Evolutionary conservation across 2,888 invertebrate genomes (phyloP).

Genomic region (Cheilosia impressa): DNA sequence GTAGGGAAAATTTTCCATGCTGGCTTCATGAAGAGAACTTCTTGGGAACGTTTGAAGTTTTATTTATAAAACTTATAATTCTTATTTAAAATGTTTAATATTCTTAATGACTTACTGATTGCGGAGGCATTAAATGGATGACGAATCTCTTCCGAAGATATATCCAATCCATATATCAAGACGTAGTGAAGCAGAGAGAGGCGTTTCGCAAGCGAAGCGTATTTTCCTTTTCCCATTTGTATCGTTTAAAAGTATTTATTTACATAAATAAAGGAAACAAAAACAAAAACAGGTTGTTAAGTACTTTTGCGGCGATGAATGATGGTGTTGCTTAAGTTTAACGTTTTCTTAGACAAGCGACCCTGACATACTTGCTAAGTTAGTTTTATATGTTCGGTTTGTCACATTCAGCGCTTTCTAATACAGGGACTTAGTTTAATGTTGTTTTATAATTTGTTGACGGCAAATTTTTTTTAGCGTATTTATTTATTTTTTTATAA

Average conservation of each 20-base stretch:
- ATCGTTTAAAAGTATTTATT: constrained; percentile 10
- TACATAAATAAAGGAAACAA: constrained; percentile 1
- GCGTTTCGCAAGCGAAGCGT: constrained; percentile 14
- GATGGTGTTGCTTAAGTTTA: background rate
- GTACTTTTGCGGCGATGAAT: background rate
- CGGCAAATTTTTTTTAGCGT: background rate
- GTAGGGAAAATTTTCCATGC: constrained; percentile 2
- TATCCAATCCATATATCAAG: background rate
- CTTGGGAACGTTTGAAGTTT: constrained; percentile 12
- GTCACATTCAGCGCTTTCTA: background rate
- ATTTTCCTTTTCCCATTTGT: constrained; percentile 2
- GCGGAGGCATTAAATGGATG: constrained; percentile 13
- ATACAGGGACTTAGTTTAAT: too few species aligned
- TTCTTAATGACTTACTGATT: constrained; percentile 11
- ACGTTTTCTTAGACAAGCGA: background rate
- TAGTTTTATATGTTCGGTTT: background rate
- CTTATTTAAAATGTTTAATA: constrained; percentile 9
- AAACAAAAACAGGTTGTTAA: constrained; percentile 23
- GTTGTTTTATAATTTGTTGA: too few species aligned
- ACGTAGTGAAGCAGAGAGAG: constrained; percentile 5
- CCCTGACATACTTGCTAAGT: background rate
- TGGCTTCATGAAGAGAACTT: background rate
- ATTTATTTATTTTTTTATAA: background rate
- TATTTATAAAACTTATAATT: constrained; percentile 10
- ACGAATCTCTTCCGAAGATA: constrained; percentile 13